These are phyloP conservation scores for Labia minor DNA, from an alignment of 2,888 invertebrate genomes.

Conservation along the genomic window DNA sequence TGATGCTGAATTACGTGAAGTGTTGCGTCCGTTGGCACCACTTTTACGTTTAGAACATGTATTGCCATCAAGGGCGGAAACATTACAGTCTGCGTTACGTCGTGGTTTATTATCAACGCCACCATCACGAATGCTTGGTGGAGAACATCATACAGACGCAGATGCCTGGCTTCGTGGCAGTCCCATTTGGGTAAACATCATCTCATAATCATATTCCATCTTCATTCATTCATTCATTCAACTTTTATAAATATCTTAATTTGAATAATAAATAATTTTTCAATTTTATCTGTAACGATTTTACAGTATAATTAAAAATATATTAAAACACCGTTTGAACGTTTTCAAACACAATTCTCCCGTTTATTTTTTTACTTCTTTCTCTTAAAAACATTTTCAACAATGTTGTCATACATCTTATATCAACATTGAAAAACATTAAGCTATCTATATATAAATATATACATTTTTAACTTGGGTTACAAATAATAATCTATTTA, in stretches of 20 bases:
- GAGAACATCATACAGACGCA: slow-evolving; percentile 16
- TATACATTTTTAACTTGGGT: too few species aligned
- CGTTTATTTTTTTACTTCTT: too few species aligned
- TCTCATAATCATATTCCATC: background rate
- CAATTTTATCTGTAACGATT: background rate
- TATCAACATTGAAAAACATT: too few species aligned
- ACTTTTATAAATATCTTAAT: background rate
- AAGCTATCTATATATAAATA: too few species aligned
- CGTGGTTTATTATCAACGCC: slow-evolving; percentile 42
- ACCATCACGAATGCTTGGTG: slow-evolving; percentile 70
- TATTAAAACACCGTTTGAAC: too few species aligned
- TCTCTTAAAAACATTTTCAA: too few species aligned
- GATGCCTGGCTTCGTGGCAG: slow-evolving; percentile 30
- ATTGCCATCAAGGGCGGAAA: slow-evolving; percentile 70
- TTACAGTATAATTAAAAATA: too few species aligned
- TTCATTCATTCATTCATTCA: background rate
- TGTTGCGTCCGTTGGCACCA: slow-evolving; percentile 71
- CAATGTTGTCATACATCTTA: too few species aligned
- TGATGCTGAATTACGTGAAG: slow-evolving; percentile 75
- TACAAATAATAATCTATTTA: too few species aligned
- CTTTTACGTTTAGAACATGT: slow-evolving; percentile 83
- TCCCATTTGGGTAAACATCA: slow-evolving; percentile 30
- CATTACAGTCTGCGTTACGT: slow-evolving; percentile 51
- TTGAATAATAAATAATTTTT: background rate
- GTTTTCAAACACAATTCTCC: too few species aligned